Percentiles rank a stretch among this genome's conserved stretches.
These are phyloP conservation scores for Venusia cambrica DNA, from an alignment of 2,888 invertebrate species.

Conservation along the genomic window DNA sequence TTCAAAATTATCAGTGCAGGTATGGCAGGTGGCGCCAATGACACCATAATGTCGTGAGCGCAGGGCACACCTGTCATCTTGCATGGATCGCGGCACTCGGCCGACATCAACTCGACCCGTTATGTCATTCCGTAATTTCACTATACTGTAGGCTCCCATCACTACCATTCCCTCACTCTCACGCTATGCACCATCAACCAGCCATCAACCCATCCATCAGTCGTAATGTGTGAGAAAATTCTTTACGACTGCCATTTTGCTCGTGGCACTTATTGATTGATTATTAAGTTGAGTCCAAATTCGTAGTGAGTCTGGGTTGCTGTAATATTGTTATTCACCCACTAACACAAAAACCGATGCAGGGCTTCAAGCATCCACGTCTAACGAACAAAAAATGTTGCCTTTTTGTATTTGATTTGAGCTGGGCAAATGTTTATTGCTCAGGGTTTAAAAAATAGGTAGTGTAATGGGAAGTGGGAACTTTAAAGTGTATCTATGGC, in stretches of 20 bases:
- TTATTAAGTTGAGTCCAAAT: no score
- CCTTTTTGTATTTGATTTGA: no score
- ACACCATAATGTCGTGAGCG: constrained; percentile 19
- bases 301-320: no score
- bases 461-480: background rate
- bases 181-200: constrained; percentile 45
- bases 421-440: no score
- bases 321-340: no score
- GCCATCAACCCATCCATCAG: constrained; percentile 51
- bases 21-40: constrained; percentile 25
- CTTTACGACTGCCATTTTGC: constrained; percentile 24
- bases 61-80: constrained; percentile 24
- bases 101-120: constrained; percentile 55
- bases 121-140: constrained; percentile 67
- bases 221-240: constrained; percentile 51
- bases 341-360: no score
- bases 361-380: no score
- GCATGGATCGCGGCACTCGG: constrained; percentile 30
- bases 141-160: constrained; percentile 48
- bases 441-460: background rate
- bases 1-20: no score
- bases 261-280: constrained; percentile 18
- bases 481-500: no score
- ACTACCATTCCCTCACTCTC: constrained; percentile 58
- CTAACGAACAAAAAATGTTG: no score